Evolutionary conservation across 2,113 vertebrate genomes (phyloP).

Genomic region (Rhinogobius similis): DNA sequence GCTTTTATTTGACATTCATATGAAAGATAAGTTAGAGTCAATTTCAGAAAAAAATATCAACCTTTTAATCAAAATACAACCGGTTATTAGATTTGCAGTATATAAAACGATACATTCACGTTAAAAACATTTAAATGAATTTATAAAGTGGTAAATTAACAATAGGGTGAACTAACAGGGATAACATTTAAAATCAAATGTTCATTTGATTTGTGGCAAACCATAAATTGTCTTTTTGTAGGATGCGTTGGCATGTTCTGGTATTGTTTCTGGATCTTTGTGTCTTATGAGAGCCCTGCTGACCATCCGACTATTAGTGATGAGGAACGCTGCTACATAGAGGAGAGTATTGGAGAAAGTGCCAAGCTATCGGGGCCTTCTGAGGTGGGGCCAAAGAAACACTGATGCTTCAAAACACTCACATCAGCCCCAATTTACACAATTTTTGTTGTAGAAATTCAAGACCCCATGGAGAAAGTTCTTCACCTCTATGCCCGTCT

Average conservation of each 20-base stretch:
- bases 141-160: no score
- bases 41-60: no score
- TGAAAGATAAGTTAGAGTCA: no score
- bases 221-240: slow-evolving; percentile 51
- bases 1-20: slow-evolving; percentile 41
- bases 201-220: slow-evolving; percentile 2
- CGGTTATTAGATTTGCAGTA: no score
- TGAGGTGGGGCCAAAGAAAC: slow-evolving; percentile 80
- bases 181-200: no score
- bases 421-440: neutral
- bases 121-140: no score
- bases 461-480: slow-evolving; percentile 99
- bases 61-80: no score
- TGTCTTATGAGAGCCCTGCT: slow-evolving; percentile 97
- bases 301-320: slow-evolving; percentile 93
- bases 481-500: slow-evolving; percentile 99
- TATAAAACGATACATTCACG: no score
- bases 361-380: slow-evolving; percentile 88
- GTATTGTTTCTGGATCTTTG: slow-evolving; percentile 98
- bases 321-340: slow-evolving; percentile 96
- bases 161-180: no score
- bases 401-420: neutral
- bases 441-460: slow-evolving; percentile 84
- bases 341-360: slow-evolving; percentile 98
- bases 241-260: slow-evolving; percentile 94